These are phyloP conservation scores for Panagrolaimus sp. DNA, from an alignment of 1,140 invertebrate genomes.

Conservation along the genomic window DNA sequence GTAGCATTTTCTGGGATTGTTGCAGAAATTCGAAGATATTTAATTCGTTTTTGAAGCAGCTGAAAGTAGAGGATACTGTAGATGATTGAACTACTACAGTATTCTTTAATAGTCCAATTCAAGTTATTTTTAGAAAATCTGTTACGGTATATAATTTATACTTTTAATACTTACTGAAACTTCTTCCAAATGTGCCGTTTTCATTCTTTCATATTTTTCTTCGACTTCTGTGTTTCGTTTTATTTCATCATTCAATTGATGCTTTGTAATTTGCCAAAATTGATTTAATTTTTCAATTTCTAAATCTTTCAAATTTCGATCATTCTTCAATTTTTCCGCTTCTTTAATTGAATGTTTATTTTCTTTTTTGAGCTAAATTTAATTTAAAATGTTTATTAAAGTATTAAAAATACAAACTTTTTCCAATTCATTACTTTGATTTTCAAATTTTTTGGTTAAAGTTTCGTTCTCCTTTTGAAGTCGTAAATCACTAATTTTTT, in stretches of 20 bases:
- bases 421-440: no score
- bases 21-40: constrained; percentile 34
- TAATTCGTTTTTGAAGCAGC: constrained; percentile 36
- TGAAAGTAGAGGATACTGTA: no score
- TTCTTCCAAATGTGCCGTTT: constrained; percentile 37
- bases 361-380: constrained; percentile 24
- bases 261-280: constrained; percentile 34
- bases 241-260: constrained; percentile 28
- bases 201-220: constrained; percentile 30
- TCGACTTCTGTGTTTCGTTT: constrained; percentile 25
- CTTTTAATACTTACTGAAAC: constrained; percentile 32
- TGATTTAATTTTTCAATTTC: constrained; percentile 35
- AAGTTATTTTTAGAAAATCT: no score
- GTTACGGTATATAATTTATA: no score
- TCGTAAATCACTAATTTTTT: no score
- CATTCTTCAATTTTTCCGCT: constrained; percentile 33
- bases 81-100: no score
- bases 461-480: no score
- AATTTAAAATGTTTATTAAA: neutral
- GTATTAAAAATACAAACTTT: no score
- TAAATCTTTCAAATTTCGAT: constrained; percentile 33
- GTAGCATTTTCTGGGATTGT: constrained; percentile 20
- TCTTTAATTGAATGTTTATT: constrained; percentile 28
- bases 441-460: no score
- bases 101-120: no score